Evolutionary conservation across 1,140 invertebrate genomes (phyloP).

Genomic region (Drosophila tani): DNA sequence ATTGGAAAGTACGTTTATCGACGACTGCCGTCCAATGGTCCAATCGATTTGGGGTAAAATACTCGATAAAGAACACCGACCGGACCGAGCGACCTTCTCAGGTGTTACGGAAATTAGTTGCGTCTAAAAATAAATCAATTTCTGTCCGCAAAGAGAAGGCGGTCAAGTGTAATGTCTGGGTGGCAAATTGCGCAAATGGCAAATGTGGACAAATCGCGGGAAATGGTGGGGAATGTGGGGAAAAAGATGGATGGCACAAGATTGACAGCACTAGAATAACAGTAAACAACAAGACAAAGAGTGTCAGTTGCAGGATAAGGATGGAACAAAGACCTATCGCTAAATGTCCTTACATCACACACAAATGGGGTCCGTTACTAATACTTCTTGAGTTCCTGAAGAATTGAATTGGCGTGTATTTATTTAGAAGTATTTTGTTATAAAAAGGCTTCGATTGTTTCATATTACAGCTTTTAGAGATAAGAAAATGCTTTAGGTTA

Average conservation of each 20-base stretch:
- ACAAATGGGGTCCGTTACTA: neutral
- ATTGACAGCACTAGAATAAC: conserved; percentile 29
- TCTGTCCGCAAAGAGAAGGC: conserved; percentile 28
- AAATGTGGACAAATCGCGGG: conserved; percentile 27
- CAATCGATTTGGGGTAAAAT: conserved; percentile 31
- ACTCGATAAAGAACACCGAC: conserved; percentile 23
- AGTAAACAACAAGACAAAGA: conserved; percentile 34
- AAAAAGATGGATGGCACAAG: conserved; percentile 16
- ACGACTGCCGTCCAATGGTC: conserved; percentile 17
- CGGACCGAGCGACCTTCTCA: conserved; percentile 34
- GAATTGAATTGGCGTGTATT: no score
- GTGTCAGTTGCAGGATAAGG: conserved; percentile 4
- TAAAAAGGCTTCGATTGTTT: no score
- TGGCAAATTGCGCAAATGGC: conserved; percentile 70
- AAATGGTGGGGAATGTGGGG: conserved; percentile 1
- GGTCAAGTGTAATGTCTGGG: conserved; percentile 61
- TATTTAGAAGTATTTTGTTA: no score
- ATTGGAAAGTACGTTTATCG: conserved; percentile 24
- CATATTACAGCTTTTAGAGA: neutral
- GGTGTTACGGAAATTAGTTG: conserved; percentile 70
- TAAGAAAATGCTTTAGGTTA: no score
- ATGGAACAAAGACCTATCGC: conserved; percentile 6
- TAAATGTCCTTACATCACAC: conserved; percentile 16
- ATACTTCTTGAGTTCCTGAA: no score
- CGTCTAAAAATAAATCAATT: conserved; percentile 73